Evolutionary conservation across 1,140 invertebrate species (phyloP).

Genomic region (Campoletis sonorensis): DNA sequence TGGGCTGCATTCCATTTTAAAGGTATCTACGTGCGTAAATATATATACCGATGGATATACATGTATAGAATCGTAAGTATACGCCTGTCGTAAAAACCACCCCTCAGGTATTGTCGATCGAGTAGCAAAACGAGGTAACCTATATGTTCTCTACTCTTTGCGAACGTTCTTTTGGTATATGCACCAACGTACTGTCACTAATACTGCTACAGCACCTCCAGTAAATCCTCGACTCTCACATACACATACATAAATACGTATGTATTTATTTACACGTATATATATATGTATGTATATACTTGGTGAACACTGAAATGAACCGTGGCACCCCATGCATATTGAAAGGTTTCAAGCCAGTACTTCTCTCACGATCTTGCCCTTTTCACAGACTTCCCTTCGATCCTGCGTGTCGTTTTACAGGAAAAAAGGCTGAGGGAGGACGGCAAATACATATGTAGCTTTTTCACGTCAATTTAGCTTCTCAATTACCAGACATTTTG

Average conservation of each 20-base stretch:
- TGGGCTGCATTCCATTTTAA: slow-evolving; percentile 21
- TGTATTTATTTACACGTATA: neutral
- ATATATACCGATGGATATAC: neutral
- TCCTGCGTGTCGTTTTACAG: neutral
- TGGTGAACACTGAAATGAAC: slow-evolving; percentile 28
- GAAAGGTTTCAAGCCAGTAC: slow-evolving; percentile 21
- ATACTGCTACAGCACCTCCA: neutral
- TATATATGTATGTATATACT: neutral
- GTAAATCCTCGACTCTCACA: neutral
- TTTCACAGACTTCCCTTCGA: neutral
- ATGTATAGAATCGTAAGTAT: slow-evolving; percentile 1
- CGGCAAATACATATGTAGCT: neutral
- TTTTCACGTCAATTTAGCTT: neutral
- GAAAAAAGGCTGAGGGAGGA: neutral
- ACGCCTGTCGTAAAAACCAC: neutral
- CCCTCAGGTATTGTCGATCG: slow-evolving; percentile 24
- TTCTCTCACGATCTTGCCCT: neutral
- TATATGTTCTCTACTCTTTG: neutral
- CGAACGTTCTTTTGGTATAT: neutral
- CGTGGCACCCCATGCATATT: slow-evolving; percentile 40
- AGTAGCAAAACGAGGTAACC: slow-evolving; percentile 3
- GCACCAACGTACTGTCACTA: neutral
- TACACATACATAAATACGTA: neutral
- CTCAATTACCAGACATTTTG: neutral
- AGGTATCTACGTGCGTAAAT: slow-evolving; percentile 1